Percentiles rank a stretch among this genome's conserved stretches.
Conservation (phyloP, 2,888 invertebrate species). For the Conchocele bisecta region DNA sequence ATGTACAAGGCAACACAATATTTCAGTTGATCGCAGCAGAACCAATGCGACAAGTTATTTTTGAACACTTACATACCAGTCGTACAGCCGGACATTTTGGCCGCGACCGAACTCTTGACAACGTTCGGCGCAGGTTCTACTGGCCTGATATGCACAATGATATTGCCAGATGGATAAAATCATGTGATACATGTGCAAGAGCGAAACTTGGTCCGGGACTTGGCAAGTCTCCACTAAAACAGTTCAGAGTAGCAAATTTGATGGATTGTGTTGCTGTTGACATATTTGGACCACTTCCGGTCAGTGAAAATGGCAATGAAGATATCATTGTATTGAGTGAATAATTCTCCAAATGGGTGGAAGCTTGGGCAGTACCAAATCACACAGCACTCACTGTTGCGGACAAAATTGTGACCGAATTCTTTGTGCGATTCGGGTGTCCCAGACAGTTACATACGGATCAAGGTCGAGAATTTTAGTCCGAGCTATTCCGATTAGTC, state of each 20-base stretch:
- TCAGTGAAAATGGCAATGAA: constrained; percentile 47
- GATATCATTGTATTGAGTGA: constrained; percentile 59
- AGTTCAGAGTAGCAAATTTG: constrained; percentile 15
- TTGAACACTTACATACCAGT: neutral
- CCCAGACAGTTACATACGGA: constrained; percentile 53
- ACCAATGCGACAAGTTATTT: neutral
- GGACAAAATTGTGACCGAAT: constrained; percentile 48
- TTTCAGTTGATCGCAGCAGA: neutral
- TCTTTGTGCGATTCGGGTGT: constrained; percentile 44
- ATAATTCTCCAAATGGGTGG: constrained; percentile 59
- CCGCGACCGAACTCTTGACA: constrained; percentile 45
- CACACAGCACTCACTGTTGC: constrained; percentile 54
- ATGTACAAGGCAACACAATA: neutral
- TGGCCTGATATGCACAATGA: constrained; percentile 49
- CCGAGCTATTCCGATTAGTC: constrained; percentile 38
- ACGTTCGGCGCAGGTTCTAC: constrained; percentile 40
- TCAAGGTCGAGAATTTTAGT: constrained; percentile 60
- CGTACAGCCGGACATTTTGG: constrained; percentile 51
- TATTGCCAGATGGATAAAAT: constrained; percentile 38
- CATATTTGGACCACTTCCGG: constrained; percentile 53
- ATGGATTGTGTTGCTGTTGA: constrained; percentile 53
- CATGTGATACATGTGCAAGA: constrained; percentile 47
- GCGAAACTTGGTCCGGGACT: constrained; percentile 42
- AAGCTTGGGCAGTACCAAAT: constrained; percentile 35
- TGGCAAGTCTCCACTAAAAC: constrained; percentile 40